A percentile compares a stretch with the other conserved stretches of the same genome.
Conservation (phyloP, 2,113 vertebrate species). For the Leptocoma aspasia region DNA sequence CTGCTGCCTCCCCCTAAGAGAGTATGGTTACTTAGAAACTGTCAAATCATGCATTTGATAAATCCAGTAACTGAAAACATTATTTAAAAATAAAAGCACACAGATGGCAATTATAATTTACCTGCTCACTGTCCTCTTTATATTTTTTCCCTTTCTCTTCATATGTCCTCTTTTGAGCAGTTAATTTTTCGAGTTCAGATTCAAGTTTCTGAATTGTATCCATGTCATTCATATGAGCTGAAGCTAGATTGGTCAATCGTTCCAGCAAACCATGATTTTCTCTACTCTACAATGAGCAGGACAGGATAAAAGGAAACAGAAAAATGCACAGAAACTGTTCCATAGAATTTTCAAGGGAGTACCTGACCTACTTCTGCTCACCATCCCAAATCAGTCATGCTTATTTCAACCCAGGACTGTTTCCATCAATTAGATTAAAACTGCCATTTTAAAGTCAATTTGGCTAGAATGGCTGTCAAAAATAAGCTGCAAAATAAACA, state of each 20-base stretch:
- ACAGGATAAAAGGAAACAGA: not conserved
- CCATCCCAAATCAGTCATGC: not conserved
- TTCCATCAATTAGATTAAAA: not conserved
- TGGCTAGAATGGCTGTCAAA: not conserved
- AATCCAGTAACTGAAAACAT: not conserved
- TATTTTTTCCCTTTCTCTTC: conserved; percentile 80
- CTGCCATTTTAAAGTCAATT: not conserved
- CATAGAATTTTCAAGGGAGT: not conserved
- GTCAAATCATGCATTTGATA: not conserved
- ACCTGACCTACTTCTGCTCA: not conserved
- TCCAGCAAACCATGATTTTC: conserved; percentile 90
- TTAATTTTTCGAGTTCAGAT: conserved; percentile 79
- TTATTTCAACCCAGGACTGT: not conserved
- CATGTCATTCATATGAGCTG: conserved; percentile 69
- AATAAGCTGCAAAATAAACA: not conserved
- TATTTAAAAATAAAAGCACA: not conserved
- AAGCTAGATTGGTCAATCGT: conserved; percentile 81
- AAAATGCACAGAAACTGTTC: not conserved
- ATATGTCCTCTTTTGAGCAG: conserved; percentile 64
- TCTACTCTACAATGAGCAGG: conserved; percentile 76
- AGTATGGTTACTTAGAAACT: not conserved
- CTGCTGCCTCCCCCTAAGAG: not conserved
- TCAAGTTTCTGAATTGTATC: conserved; percentile 86
- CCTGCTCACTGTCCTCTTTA: conserved; percentile 79
- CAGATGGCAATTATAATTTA: conserved; percentile 12